These are phyloP conservation scores for Drosophila fulvimacula DNA, from an alignment of 2,888 invertebrate species.

Conservation along the genomic window DNA sequence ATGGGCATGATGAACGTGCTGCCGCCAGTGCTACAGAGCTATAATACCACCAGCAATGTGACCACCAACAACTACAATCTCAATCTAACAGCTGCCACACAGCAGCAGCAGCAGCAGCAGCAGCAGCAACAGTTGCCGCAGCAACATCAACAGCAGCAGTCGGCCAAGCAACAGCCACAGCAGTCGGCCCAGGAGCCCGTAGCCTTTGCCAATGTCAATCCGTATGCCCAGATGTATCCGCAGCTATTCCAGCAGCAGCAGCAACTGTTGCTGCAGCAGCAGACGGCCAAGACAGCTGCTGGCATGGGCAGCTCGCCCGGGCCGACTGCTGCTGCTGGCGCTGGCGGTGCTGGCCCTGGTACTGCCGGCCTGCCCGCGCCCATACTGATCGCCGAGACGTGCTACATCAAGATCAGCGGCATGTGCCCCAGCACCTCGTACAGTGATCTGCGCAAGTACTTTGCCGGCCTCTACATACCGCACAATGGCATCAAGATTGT, in stretches of 20 bases:
- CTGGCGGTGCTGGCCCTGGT: background rate
- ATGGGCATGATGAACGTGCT: conserved; percentile 33
- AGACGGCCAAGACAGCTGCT: conserved; percentile 43
- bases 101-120: conserved; percentile 28
- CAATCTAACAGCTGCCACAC: conserved; percentile 27
- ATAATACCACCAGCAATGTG: conserved; percentile 51
- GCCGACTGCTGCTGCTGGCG: background rate
- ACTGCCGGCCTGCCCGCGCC: background rate
- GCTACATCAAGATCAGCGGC: conserved; percentile 90
- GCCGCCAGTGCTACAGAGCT: conserved; percentile 66
- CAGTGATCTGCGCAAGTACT: conserved; percentile 92
- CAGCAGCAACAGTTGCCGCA: conserved; percentile 10
- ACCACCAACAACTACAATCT: conserved; percentile 74
- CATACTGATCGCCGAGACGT: conserved; percentile 62
- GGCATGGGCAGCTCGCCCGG: conserved; percentile 43
- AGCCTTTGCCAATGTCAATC: conserved; percentile 81
- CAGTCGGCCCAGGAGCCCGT: conserved; percentile 63
- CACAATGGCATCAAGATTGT: conserved; percentile 94
- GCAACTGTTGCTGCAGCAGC: conserved; percentile 49
- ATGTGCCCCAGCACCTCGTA: conserved; percentile 91
- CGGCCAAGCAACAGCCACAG: conserved; percentile 14
- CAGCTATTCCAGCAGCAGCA: conserved; percentile 78
- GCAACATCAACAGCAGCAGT: conserved; percentile 7
- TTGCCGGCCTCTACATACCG: conserved; percentile 90
- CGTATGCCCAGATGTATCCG: conserved; percentile 82